Evolutionary conservation across 2,113 vertebrate genomes (phyloP).

Genomic region (Machaerirhynchus nigripectus): DNA sequence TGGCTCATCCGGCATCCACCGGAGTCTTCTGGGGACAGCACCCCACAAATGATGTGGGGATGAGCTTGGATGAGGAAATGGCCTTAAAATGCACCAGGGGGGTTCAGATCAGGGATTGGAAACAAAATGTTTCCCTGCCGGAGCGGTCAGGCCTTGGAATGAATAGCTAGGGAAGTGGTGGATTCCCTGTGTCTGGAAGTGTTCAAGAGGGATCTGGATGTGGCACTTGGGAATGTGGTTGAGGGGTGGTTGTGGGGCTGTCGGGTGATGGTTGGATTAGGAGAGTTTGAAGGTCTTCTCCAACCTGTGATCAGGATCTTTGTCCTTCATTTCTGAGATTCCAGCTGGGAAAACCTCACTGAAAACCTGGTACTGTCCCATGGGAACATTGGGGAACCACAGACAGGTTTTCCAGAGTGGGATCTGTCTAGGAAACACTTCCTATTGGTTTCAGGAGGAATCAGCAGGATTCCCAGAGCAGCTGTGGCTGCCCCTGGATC

Average conservation of each 20-base stretch:
- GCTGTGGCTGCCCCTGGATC: neutral
- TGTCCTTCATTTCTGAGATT: neutral
- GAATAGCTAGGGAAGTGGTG: neutral
- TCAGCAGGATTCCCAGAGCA: neutral
- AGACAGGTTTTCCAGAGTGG: neutral
- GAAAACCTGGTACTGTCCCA: neutral
- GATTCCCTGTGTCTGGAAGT: neutral
- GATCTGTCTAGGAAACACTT: neutral
- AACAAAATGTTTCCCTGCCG: fast-evolving
- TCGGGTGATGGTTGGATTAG: neutral
- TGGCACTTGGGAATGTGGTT: neutral
- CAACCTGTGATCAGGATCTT: neutral
- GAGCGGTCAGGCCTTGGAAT: neutral
- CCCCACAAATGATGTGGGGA: neutral
- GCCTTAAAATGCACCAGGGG: no score
- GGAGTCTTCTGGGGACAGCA: neutral
- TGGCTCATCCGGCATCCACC: fast-evolving
- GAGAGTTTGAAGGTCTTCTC: neutral
- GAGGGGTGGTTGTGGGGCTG: fast-evolving
- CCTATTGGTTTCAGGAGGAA: neutral
- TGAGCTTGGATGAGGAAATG: neutral
- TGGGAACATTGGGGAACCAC: neutral
- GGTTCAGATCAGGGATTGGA: neutral
- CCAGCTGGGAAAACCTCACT: neutral
- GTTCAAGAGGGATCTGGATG: neutral